Evolutionary conservation across 1,140 invertebrate species (phyloP).

Genomic region (Telenomus remus): DNA sequence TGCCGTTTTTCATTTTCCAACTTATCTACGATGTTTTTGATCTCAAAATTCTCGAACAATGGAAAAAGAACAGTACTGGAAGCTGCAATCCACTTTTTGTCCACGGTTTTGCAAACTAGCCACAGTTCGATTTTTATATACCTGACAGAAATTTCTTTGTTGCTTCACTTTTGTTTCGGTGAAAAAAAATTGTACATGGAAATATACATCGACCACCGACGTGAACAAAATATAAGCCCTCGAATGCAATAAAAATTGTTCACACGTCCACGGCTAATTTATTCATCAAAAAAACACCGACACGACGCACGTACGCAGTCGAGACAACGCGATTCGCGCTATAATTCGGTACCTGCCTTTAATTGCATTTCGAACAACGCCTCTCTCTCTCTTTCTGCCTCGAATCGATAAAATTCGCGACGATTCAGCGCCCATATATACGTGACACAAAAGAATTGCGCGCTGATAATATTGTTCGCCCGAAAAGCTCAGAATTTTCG

Average conservation of each 20-base stretch:
- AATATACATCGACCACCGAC: too few species aligned
- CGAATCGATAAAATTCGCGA: constrained; percentile 49
- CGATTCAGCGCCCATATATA: constrained; percentile 12
- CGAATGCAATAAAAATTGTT: constrained; percentile 34
- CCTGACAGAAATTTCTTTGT: too few species aligned
- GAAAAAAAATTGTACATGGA: too few species aligned
- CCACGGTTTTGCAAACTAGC: too few species aligned
- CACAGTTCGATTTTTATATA: too few species aligned
- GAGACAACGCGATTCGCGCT: constrained; percentile 36
- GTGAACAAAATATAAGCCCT: too few species aligned
- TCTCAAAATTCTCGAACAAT: not conserved
- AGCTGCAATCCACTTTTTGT: too few species aligned
- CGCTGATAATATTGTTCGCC: not conserved
- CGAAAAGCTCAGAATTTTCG: too few species aligned
- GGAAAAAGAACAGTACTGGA: not conserved
- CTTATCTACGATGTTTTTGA: not conserved
- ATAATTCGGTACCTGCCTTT: constrained; percentile 51
- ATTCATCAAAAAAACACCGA: constrained; percentile 44
- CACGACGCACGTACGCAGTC: constrained; percentile 25
- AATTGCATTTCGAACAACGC: constrained; percentile 49
- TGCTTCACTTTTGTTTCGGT: too few species aligned
- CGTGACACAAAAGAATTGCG: not conserved
- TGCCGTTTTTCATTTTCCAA: not conserved
- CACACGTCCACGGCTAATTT: constrained; percentile 49
- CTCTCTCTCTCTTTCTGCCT: too few species aligned